Evolutionary conservation across 2,113 vertebrate species (phyloP).

Genomic region (Ctenomys sociabilis): DNA sequence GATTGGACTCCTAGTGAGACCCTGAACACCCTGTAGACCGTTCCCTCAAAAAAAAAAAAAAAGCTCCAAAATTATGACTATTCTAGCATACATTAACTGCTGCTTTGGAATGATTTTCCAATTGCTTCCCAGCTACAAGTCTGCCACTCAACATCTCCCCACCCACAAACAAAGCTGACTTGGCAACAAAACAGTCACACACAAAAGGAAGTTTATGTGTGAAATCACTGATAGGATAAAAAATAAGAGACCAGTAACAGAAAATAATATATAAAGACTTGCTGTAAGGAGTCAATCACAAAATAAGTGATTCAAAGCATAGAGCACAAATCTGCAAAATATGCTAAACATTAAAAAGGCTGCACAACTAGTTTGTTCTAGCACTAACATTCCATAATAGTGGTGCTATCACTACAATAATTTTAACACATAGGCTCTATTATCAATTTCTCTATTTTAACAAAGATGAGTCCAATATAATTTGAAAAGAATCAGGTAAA

Average conservation of each 20-base stretch:
- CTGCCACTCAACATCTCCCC: neutral
- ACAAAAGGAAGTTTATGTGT: neutral
- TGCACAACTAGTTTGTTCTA: neutral
- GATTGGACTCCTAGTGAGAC: no score
- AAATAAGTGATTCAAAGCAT: neutral
- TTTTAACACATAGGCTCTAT: neutral
- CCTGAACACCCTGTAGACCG: no score
- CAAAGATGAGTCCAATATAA: neutral
- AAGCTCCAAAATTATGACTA: neutral
- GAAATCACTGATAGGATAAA: neutral
- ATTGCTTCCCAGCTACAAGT: slow-evolving; percentile 1
- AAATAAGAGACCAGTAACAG: neutral
- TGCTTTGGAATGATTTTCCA: slow-evolving; percentile 24
- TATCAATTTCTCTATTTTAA: slow-evolving; percentile 12
- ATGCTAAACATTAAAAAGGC: neutral
- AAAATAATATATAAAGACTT: neutral
- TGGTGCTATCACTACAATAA: neutral
- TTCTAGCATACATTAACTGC: neutral
- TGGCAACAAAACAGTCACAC: neutral
- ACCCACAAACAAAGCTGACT: neutral
- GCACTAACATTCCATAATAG: neutral
- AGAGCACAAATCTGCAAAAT: slow-evolving; percentile 15
- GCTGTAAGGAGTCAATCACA: neutral
- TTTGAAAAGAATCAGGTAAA: neutral
- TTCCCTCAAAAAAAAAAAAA: neutral